Evolutionary conservation across 1,140 invertebrate species (phyloP).

Genomic region (Heliconius hermathena): DNA sequence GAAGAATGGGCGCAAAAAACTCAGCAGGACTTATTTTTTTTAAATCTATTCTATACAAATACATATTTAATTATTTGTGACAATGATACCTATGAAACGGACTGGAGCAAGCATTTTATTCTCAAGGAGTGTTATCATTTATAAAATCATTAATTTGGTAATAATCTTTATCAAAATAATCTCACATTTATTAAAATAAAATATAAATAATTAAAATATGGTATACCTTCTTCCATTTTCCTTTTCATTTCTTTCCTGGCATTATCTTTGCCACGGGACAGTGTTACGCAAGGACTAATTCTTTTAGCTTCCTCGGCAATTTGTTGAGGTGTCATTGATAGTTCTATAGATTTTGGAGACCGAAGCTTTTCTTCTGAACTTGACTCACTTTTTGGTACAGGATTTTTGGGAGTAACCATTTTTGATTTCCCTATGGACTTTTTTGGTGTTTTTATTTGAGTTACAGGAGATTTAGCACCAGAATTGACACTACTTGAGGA

Average conservation of each 20-base stretch:
- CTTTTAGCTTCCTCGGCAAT: slow-evolving; percentile 50
- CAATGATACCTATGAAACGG: too few relatives aligned
- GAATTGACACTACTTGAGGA: slow-evolving; percentile 22
- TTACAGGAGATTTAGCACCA: slow-evolving; percentile 4
- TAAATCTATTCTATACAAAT: too few relatives aligned
- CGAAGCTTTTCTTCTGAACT: slow-evolving; percentile 64
- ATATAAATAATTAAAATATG: not conserved
- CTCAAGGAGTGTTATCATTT: too few relatives aligned
- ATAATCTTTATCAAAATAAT: too few relatives aligned
- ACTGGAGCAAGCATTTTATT: too few relatives aligned
- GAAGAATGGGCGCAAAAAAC: too few relatives aligned
- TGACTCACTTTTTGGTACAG: slow-evolving; percentile 63
- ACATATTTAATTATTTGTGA: too few relatives aligned
- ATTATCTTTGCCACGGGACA: slow-evolving; percentile 68
- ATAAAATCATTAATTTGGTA: too few relatives aligned
- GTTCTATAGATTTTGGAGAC: slow-evolving; percentile 52
- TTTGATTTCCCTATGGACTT: slow-evolving; percentile 40
- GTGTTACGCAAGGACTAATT: slow-evolving; percentile 65
- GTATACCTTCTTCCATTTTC: slow-evolving; percentile 65
- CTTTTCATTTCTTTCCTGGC: slow-evolving; percentile 68
- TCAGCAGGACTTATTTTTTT: too few relatives aligned
- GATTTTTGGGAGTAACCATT: slow-evolving; percentile 46
- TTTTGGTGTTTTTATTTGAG: slow-evolving; percentile 24
- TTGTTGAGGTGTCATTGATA: slow-evolving; percentile 54
- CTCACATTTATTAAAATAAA: not conserved